A percentile compares a stretch with the other conserved stretches of the same genome.
Evolutionary conservation across 2,113 vertebrate genomes (phyloP).

Genomic region (Petaurus breviceps): DNA sequence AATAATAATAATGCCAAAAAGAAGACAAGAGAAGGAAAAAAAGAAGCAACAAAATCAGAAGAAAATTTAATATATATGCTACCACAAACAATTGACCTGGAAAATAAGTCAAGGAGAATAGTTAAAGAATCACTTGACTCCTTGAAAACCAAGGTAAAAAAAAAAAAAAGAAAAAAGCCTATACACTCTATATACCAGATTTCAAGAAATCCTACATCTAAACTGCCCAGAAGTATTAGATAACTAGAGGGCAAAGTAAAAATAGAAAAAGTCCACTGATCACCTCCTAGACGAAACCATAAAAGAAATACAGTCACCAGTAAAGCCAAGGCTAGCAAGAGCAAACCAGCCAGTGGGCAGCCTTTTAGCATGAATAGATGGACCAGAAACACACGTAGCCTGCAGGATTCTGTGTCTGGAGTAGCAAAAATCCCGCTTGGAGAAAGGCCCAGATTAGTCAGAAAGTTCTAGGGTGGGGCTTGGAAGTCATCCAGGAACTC

Average conservation of each 20-base stretch:
- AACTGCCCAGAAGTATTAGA: background rate
- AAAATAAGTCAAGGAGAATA: background rate
- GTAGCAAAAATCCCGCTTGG: background rate
- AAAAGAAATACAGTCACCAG: background rate
- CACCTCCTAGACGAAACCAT: background rate
- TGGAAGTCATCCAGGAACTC: background rate
- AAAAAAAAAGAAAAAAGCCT: background rate
- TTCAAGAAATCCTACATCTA: background rate
- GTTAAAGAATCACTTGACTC: background rate
- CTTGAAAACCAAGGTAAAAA: background rate
- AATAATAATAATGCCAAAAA: background rate
- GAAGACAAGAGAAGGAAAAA: background rate
- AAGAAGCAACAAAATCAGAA: background rate
- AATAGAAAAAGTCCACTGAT: background rate
- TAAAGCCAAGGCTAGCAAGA: background rate
- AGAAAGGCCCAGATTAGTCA: background rate
- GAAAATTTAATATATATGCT: background rate
- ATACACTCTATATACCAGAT: background rate
- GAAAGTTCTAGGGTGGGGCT: background rate
- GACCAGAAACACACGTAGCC: background rate
- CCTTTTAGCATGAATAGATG: background rate
- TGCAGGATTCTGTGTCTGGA: background rate
- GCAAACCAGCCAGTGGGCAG: background rate
- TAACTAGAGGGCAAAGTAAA: background rate
- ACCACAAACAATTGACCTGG: background rate